Conservation (phyloP, 1,140 invertebrate species). For the Nebria ingens region DNA sequence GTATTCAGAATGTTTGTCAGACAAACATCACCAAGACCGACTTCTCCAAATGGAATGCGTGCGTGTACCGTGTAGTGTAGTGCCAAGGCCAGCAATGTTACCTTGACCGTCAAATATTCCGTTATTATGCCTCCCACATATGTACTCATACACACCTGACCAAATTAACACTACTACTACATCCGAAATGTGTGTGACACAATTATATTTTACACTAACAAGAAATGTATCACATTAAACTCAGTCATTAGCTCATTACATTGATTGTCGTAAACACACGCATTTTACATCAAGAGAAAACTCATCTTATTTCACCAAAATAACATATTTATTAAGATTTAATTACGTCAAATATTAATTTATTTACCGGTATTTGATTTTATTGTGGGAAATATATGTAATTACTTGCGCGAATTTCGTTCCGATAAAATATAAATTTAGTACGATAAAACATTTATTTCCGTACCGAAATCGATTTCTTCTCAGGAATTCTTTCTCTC, state of each 20-base stretch:
- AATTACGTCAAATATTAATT: too few species aligned
- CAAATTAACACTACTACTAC: not conserved
- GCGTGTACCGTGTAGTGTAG: not conserved
- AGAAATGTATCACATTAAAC: not conserved
- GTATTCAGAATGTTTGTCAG: not conserved
- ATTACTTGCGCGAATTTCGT: too few species aligned
- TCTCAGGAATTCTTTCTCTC: too few species aligned
- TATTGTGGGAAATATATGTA: too few species aligned
- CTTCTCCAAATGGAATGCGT: not conserved
- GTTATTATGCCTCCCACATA: not conserved
- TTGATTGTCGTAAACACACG: not conserved
- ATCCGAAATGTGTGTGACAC: not conserved
- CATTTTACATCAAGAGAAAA: not conserved
- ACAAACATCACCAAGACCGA: not conserved
- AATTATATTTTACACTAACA: not conserved
- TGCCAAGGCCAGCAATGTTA: slow-evolving; percentile 1
- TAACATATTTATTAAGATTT: not conserved
- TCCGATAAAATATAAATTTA: too few species aligned
- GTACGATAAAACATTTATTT: too few species aligned
- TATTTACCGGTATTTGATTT: too few species aligned
- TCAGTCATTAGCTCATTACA: not conserved
- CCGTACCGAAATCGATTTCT: too few species aligned
- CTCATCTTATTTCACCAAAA: not conserved
- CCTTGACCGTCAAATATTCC: slow-evolving; percentile 3
- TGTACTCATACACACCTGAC: not conserved